Percentiles rank a stretch among this genome's conserved stretches.
Evolutionary conservation across 2,113 vertebrate genomes (phyloP).

Genomic region (Gadus chalcogrammus): DNA sequence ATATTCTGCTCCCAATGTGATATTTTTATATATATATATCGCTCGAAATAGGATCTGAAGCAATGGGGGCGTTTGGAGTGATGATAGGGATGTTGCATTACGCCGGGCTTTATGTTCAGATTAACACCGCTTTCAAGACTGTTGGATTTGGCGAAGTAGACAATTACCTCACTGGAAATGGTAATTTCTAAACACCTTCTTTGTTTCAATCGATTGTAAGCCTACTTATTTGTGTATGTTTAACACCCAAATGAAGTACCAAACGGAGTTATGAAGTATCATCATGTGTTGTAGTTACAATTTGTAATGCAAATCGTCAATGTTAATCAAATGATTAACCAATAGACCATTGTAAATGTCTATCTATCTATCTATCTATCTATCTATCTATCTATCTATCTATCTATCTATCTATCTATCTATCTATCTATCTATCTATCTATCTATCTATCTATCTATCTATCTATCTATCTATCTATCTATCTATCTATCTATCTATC

Average conservation of each 20-base stretch:
- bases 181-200: constrained; percentile 61
- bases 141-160: constrained; percentile 73
- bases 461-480: neutral
- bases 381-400: neutral
- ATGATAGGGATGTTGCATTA: constrained; percentile 81
- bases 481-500: neutral
- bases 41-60: constrained; percentile 56
- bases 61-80: constrained; percentile 78
- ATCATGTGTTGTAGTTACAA: too few relatives aligned
- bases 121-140: constrained; percentile 76
- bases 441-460: neutral
- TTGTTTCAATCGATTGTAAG: neutral
- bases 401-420: neutral
- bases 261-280: too few relatives aligned
- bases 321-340: too few relatives aligned
- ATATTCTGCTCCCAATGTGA: constrained; percentile 55
- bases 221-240: too few relatives aligned
- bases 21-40: constrained; percentile 22
- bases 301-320: too few relatives aligned
- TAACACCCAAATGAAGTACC: too few relatives aligned
- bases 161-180: constrained; percentile 79
- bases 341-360: neutral
- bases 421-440: neutral
- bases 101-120: constrained; percentile 86
- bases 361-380: constrained; percentile 1